Evolutionary conservation across 2,113 vertebrate genomes (phyloP).

Genomic region (Elgaria multicarinata): DNA sequence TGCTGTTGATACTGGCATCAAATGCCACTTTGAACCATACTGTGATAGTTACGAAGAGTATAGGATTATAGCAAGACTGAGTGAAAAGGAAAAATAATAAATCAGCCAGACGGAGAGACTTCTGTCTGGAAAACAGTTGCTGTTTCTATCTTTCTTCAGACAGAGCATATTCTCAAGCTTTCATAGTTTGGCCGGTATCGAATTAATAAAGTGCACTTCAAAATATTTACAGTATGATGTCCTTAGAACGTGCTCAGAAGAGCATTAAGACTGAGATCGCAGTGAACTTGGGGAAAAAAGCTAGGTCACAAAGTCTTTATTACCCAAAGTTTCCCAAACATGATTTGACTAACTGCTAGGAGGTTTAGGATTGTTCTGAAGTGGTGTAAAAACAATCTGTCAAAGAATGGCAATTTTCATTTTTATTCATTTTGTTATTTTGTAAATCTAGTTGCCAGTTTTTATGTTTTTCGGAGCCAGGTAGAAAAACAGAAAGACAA

Average conservation of each 20-base stretch:
- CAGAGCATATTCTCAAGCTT: background rate
- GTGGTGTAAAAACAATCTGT: background rate
- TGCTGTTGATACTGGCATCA: background rate
- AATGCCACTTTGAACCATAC: background rate
- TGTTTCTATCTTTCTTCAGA: background rate
- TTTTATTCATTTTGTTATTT: too few relatives aligned
- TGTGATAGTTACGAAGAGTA: background rate
- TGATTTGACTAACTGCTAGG: background rate
- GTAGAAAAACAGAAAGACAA: background rate
- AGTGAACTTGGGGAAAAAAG: conserved; percentile 3
- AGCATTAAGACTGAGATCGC: conserved; percentile 6
- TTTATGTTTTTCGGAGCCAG: background rate
- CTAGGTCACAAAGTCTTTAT: background rate
- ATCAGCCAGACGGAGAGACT: background rate
- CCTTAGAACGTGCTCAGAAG: background rate
- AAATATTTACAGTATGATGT: conserved; percentile 20
- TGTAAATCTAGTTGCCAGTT: background rate
- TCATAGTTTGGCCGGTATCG: background rate
- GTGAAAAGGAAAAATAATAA: background rate
- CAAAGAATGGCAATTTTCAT: background rate
- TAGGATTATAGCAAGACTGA: background rate
- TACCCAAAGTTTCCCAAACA: background rate
- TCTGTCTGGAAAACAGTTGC: background rate
- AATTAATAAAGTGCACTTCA: background rate
- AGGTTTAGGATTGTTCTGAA: background rate